Evolutionary conservation across 2,113 vertebrate species (phyloP).

Genomic region (Hypomesus transpacificus): DNA sequence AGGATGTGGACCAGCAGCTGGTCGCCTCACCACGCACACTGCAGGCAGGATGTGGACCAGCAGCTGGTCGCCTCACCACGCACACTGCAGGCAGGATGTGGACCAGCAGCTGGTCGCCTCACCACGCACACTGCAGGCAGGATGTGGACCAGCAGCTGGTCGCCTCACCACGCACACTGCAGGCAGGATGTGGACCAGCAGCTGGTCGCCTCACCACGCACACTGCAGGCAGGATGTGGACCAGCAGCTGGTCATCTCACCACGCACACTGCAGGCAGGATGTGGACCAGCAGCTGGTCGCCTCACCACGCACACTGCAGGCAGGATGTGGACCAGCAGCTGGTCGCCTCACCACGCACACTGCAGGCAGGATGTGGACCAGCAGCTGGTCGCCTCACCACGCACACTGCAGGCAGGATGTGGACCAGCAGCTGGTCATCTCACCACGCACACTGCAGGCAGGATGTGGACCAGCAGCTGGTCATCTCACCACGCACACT

Average conservation of each 20-base stretch:
- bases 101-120: not conserved
- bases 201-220: not conserved
- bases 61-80: not conserved
- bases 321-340: no score
- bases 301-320: not conserved
- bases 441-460: not conserved
- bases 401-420: not conserved
- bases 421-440: not conserved
- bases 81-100: not conserved
- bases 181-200: no score
- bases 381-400: not conserved
- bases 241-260: not conserved
- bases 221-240: not conserved
- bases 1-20: not conserved
- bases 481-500: not conserved
- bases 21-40: not conserved
- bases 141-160: not conserved
- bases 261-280: not conserved
- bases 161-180: not conserved
- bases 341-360: not conserved
- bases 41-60: no score
- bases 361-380: not conserved
- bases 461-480: not conserved
- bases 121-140: not conserved
- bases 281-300: not conserved